Evolutionary conservation across 2,113 vertebrate species (phyloP).

Genomic region (Struthidea cinerea): DNA sequence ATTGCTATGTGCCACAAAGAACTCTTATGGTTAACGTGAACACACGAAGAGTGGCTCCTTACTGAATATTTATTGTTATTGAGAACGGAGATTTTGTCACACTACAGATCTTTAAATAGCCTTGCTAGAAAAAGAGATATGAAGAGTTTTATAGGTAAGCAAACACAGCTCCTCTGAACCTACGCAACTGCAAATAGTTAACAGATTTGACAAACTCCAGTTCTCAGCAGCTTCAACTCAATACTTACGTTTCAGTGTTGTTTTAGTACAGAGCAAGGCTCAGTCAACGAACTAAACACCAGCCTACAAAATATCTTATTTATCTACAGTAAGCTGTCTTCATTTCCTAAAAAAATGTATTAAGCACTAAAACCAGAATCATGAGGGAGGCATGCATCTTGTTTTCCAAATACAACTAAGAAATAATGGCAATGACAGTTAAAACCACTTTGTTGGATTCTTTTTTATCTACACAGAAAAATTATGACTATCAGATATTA

Average conservation of each 20-base stretch:
- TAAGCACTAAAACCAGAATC: not conserved
- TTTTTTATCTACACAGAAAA: not conserved
- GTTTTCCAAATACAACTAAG: not conserved
- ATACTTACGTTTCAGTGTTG: not conserved
- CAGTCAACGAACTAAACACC: not conserved
- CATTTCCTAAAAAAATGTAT: not conserved
- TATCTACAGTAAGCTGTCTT: not conserved
- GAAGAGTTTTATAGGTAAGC: not conserved
- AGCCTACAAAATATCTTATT: not conserved
- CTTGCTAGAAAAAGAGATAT: not conserved
- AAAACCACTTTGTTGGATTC: not conserved
- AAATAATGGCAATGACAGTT: not conserved
- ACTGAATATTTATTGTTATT: not conserved
- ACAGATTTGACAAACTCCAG: not conserved
- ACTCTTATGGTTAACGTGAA: not conserved
- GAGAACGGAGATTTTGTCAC: not conserved
- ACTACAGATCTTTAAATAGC: not conserved
- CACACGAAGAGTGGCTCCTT: not conserved
- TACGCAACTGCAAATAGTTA: fast-evolving
- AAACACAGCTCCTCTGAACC: not conserved
- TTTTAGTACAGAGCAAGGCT: not conserved
- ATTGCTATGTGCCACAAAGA: not conserved
- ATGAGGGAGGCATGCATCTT: not conserved
- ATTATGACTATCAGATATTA: not conserved
- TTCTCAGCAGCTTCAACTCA: not conserved